Percentiles rank a stretch among this genome's conserved stretches.
Conservation (phyloP, 2,888 invertebrate species). For the Oxycera nigricornis region DNA sequence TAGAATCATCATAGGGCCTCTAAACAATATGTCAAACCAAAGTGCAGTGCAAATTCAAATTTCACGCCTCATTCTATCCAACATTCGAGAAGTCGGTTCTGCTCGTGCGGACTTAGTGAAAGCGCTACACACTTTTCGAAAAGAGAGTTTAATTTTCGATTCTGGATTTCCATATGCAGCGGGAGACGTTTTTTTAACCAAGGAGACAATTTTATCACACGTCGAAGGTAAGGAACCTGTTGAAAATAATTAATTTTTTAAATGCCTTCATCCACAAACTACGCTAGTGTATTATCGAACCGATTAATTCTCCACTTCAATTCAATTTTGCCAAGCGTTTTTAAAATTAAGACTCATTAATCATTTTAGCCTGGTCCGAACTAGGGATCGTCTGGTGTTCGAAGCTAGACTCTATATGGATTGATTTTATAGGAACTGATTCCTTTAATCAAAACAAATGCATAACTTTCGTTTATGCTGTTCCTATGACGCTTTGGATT, state of each 20-base stretch:
- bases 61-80: slow-evolving; percentile 69
- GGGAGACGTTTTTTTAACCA: slow-evolving; percentile 77
- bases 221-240: slow-evolving; percentile 63
- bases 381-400: slow-evolving; percentile 90
- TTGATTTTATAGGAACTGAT: slow-evolving; percentile 86
- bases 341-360: no score
- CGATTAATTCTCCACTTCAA: no score
- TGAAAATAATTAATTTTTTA: no score
- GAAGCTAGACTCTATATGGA: slow-evolving; percentile 89
- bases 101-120: slow-evolving; percentile 82
- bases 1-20: slow-evolving; percentile 73
- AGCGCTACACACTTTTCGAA: slow-evolving; percentile 78
- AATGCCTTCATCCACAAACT: no score
- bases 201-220: slow-evolving; percentile 83
- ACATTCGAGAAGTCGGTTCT: slow-evolving; percentile 66
- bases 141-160: slow-evolving; percentile 77
- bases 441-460: slow-evolving; percentile 76
- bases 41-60: slow-evolving; percentile 75
- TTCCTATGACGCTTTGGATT: slow-evolving; percentile 88
- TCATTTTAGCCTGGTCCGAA: no score
- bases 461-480: slow-evolving; percentile 82
- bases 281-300: no score
- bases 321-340: no score
- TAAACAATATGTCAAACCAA: slow-evolving; percentile 77
- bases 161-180: slow-evolving; percentile 77